These are phyloP conservation scores for Eptesicus fuscus DNA, from an alignment of 2,113 vertebrate genomes.

Conservation along the genomic window DNA sequence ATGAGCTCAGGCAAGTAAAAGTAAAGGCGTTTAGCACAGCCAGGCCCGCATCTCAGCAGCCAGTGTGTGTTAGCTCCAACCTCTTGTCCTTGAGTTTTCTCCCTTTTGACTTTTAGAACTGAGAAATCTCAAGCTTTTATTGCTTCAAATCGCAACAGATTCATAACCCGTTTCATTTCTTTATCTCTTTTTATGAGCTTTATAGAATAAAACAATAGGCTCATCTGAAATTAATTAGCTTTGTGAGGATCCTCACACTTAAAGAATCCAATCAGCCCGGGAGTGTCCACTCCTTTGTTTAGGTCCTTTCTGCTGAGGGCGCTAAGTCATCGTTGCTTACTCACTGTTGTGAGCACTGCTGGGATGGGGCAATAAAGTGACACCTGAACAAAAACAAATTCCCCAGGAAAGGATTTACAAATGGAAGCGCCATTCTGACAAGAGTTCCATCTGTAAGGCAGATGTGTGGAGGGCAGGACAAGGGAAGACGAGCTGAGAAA, in stretches of 20 bases:
- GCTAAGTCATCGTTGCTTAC: background rate
- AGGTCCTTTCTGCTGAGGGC: background rate
- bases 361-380: constrained; percentile 27
- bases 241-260: background rate
- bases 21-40: background rate
- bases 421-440: background rate
- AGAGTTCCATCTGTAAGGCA: background rate
- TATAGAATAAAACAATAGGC: constrained; percentile 16
- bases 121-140: background rate
- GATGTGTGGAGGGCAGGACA: background rate
- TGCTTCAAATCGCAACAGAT: background rate
- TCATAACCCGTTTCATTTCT: background rate
- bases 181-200: background rate
- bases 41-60: no score
- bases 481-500: background rate
- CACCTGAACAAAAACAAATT: background rate
- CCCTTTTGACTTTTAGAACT: background rate
- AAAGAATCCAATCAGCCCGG: background rate
- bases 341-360: background rate
- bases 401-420: constrained; percentile 8
- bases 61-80: accelerated
- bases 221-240: background rate
- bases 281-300: background rate
- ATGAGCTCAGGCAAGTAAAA: background rate
- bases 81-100: background rate